phyloP scores from a whole-genome alignment of 2,113 vertebrate species.

The Coryphaenoides rupestris region DNA sequence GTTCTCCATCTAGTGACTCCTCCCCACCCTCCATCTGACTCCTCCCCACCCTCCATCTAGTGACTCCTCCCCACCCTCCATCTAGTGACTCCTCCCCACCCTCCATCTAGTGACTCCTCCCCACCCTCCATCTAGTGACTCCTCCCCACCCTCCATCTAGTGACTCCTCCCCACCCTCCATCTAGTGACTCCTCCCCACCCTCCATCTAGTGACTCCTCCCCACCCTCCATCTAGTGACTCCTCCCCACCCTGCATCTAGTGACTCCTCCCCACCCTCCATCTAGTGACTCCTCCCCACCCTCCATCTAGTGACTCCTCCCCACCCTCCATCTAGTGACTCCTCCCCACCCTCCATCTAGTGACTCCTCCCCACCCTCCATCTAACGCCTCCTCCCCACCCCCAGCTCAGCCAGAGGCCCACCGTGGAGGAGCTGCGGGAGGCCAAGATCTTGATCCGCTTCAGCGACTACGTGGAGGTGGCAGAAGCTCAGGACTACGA shows the following conservation, averaged over 20 bases:
- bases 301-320: conserved; percentile 2
- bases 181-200: neutral
- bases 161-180: neutral
- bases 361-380: neutral
- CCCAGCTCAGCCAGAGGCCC: conserved; percentile 92
- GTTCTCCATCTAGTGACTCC: too few relatives aligned
- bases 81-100: too few relatives aligned
- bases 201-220: too few relatives aligned
- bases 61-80: neutral
- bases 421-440: conserved; percentile 95
- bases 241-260: conserved; percentile 2
- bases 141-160: too few relatives aligned
- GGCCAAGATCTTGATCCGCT: conserved; percentile 96
- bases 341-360: conserved; percentile 1
- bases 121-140: too few relatives aligned
- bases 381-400: neutral
- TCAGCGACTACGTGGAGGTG: conserved; percentile 98
- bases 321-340: too few relatives aligned
- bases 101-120: too few relatives aligned
- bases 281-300: too few relatives aligned
- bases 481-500: conserved; percentile 97
- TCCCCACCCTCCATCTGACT: neutral
- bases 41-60: too few relatives aligned
- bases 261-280: too few relatives aligned
- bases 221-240: too few relatives aligned